Evolutionary conservation across 2,797 vertebrate species (phyloP), one percentile per base, ranked within the genome.

Genomic region (Tragelaphus oryx): DNA sequence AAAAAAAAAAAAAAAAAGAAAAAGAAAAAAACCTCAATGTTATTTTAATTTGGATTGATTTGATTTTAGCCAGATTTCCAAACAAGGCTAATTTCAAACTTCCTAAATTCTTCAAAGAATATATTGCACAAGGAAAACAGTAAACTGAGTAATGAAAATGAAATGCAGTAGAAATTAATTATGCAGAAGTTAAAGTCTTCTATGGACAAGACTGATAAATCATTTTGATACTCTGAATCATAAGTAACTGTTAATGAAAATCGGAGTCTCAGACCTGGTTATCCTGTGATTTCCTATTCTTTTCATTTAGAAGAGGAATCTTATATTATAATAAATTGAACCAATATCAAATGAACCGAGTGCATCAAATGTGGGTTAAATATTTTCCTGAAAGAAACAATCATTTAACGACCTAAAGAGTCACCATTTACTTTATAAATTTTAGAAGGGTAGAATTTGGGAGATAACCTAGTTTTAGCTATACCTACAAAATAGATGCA

Each of bases 371-470:
- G 33, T 79, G 4, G 75, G 4, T 52, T 71, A 75, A 68, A 89
- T 87, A 54, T 1, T 54, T 93, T 65, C 52, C 13, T 83, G 68
- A 76, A 71, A 91, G 28, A 88, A 81, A 52, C 1, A 28, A 50
- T 76, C 54, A 48, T 91, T 89, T 57, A 83, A 74, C 74, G 57
- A 16, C 24, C 54, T 83, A 87, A 65, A 46, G 3, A 30, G 46
- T 79, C 57, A 82, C 18, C 5, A 8, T 65, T 91, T 80, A 62
- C 44, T 96, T 91, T 41, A 22, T 81, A 76, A 89, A 82, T 76
- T 91, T 89, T 46, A 95, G 33, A 94, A 86, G 13, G 41, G 20
- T 14, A 93, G 59, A 95, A 87, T 91, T 71, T 95, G n/a, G 30
- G 7, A 80, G 22, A 10, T 86, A 92, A 86, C 48, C 57, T 68